Evolutionary conservation across 2,888 invertebrate genomes (phyloP), one percentile per base, ranked within the genome.

Genomic region (Pollenia griseotomentosa): DNA sequence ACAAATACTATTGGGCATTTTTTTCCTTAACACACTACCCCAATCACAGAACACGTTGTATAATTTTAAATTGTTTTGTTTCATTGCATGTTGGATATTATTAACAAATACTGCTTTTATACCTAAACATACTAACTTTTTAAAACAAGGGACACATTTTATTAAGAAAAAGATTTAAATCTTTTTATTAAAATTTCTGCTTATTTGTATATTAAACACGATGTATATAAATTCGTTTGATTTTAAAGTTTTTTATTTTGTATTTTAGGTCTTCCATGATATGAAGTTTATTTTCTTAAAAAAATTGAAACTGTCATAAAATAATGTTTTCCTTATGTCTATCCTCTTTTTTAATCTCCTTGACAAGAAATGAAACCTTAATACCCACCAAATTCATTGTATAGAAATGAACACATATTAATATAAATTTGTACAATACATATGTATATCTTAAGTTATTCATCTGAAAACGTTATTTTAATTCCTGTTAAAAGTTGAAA

Each of bases 331-430:
- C 57, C 19, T 11, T 11, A 11, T 57, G 19, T 53, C n/a, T 53
- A 16, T 48, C 46, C 66, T 48, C 46, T 44, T 48, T 11, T 23
- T 23, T 23, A 23, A 23, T 23, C 23, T 2, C 23, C 23, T 23
- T 23, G 23, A 16, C 2, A 46, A 66, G 19, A 23, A 70, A 61
- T 61, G 23, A n/a, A 70, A 48, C 61, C 61, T 79, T 61, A 51
- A 59, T 83, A n/a, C 83, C 83, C 75, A 83, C 83, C 83, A 77
- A 77, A 70, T 70, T 65, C 53, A 70, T 65, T 75, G n/a, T 63
- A 75, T 63, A 11, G 42, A 75, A 63, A 63, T 61, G 63, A 61
- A 61, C 33, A 16, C 1, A 71, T 53, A 75, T 42, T 63, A 40
- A 63, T 23, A 63, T 44, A 79, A 23, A 61, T 40, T 48, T 51